phyloP scores from a whole-genome alignment of 2,797 vertebrate genomes.

The Pagetopsis macropterus region DNA sequence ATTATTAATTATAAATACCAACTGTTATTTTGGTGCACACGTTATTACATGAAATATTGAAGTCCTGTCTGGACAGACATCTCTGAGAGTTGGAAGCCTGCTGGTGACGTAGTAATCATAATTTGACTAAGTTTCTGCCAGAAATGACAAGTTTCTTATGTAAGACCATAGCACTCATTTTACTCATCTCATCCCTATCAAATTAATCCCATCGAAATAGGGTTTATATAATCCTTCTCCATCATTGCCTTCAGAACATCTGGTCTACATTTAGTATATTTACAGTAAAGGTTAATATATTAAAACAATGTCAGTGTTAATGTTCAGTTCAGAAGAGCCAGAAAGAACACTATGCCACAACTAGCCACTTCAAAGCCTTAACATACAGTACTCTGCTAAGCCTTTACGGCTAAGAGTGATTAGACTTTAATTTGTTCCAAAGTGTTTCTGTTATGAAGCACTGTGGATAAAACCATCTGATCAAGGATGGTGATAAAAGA shows the following conservation, averaged over 20 bases:
- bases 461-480: conserved; percentile 26
- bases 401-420: conserved; percentile 8
- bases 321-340: conserved; percentile 9
- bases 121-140: conserved; percentile 12
- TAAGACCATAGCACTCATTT: background rate
- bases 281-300: background rate
- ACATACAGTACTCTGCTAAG: background rate
- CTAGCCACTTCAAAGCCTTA: conserved; percentile 18
- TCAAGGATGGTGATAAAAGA: conserved; percentile 22
- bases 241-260: background rate
- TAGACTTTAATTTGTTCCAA: conserved; percentile 29
- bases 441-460: conserved; percentile 25
- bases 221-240: background rate
- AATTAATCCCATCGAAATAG: background rate
- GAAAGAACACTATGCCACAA: conserved; percentile 10
- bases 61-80: conserved; percentile 16
- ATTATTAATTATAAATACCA: conserved; percentile 25
- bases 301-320: conserved; percentile 7
- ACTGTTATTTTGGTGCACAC: conserved; percentile 4
- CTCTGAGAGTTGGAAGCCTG: conserved; percentile 15
- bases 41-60: conserved; percentile 25
- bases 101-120: conserved; percentile 9
- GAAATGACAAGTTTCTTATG: conserved; percentile 5
- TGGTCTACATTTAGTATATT: background rate
- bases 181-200: background rate